These are phyloP conservation scores for Vanacampus margaritifer DNA, from an alignment of 2,113 vertebrate species.

Conservation along the genomic window DNA sequence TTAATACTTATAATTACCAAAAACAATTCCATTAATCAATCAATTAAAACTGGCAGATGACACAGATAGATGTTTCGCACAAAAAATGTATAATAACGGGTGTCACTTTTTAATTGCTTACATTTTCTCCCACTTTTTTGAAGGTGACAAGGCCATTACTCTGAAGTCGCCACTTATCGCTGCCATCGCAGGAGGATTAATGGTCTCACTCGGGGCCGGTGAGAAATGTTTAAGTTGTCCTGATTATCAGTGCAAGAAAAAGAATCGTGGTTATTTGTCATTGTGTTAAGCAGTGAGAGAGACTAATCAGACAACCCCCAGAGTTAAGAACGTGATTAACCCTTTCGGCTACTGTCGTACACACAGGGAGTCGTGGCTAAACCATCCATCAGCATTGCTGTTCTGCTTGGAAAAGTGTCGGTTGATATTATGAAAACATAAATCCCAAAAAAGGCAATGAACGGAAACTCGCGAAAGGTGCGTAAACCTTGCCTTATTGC, in stretches of 20 bases:
- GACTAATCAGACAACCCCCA: slow-evolving; percentile 81
- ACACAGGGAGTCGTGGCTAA: slow-evolving; percentile 9
- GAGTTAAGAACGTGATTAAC: slow-evolving; percentile 84
- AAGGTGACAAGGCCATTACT: slow-evolving; percentile 98
- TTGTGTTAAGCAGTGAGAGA: slow-evolving; percentile 85
- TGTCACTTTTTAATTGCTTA: slow-evolving; percentile 98
- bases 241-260: slow-evolving; percentile 97
- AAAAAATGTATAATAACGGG: slow-evolving; percentile 81
- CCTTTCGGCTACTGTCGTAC: slow-evolving; percentile 65
- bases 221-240: slow-evolving; percentile 99
- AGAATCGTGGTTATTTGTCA: slow-evolving; percentile 99
- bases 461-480: background rate
- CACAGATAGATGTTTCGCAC: slow-evolving; percentile 78
- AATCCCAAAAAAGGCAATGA: background rate
- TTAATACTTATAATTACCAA: slow-evolving; percentile 35
- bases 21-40: slow-evolving; percentile 76
- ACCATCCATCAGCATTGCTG: slow-evolving; percentile 8
- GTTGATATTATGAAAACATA: background rate
- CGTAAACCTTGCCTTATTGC: background rate
- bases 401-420: background rate
- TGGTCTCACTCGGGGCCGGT: slow-evolving; percentile 95
- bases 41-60: slow-evolving; percentile 86
- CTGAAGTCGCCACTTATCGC: slow-evolving; percentile 95
- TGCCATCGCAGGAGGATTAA: slow-evolving; percentile 96
- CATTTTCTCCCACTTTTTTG: slow-evolving; percentile 72